These are phyloP conservation scores for Misgurnus anguillicaudatus DNA, from an alignment of 2,113 vertebrate genomes.

Conservation along the genomic window DNA sequence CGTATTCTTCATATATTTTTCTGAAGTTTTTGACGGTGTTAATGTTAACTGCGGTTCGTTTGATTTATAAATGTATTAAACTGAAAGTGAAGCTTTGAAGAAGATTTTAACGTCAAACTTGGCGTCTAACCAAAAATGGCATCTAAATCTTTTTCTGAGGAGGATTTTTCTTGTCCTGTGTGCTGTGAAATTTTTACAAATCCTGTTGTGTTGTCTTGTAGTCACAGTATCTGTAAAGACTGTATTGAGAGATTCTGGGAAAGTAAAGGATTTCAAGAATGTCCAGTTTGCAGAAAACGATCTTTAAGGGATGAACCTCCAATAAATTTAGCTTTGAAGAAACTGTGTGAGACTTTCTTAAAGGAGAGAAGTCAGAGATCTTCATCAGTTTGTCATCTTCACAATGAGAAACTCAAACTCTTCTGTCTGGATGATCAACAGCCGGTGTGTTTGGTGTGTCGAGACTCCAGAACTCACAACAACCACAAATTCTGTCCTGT, in stretches of 20 bases:
- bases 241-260: constrained; percentile 13
- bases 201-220: constrained; percentile 22
- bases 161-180: not conserved
- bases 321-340: constrained; percentile 1
- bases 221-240: constrained; percentile 5
- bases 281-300: constrained; percentile 13
- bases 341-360: constrained; percentile 3
- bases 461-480: not conserved
- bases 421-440: constrained; percentile 28
- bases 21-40: too few relatives aligned
- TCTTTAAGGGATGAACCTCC: not conserved
- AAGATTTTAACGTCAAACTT: too few relatives aligned
- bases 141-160: constrained; percentile 23
- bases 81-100: not conserved
- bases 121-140: not conserved
- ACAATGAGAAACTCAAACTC: not conserved
- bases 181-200: constrained; percentile 2
- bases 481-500: constrained; percentile 31
- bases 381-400: not conserved
- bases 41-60: too few relatives aligned
- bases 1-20: too few relatives aligned
- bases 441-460: constrained; percentile 5
- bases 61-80: too few relatives aligned
- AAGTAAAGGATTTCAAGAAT: not conserved
- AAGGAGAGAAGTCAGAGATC: not conserved